Base-by-base conservation (phyloP, 2,888 invertebrate species). In the Branchellion lobata region DNA sequence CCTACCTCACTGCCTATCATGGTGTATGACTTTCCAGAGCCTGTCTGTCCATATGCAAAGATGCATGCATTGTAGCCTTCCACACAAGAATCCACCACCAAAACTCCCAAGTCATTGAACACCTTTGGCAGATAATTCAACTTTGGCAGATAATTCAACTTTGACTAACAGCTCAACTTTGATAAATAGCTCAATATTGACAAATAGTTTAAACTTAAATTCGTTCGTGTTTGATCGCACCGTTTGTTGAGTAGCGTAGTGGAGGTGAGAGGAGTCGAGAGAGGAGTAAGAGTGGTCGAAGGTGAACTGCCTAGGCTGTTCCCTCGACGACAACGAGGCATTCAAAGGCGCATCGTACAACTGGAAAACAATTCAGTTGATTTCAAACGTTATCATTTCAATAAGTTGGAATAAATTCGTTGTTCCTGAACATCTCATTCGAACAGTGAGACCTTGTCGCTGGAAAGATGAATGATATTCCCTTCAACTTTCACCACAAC, bases 31-130 rank as follows among this genome's bases (percentile, higher is more conserved):
- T 94, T 94, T 0, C 94, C 94, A 80, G 93, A 93, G 21, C 94
- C 94, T 0, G 94, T 94, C 88, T 94, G 94, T 0, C 94, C 94
- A 86, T 94, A 94, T 14, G 94, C 94, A 89, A 94, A 94, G 47
- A 94, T 92, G 86, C 94, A 94, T 3, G 94, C 92, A 87, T 94
- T 93, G 85, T 93, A 94, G 0, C 92, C 91, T 0, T 88, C 88
- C 74, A 90, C 88, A 27, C 92, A 87, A 34, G 90, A 90, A 24
- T 89, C 88, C 74, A 92, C 87, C 29, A 92, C 90, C 65, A 91
- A 90, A 47, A 88, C 88, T 2, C 92, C 92, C 77, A 92, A 88
- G 27, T 89, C 89, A 77, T 90, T 87, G 85, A 91, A 92, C 73
- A 92, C 89, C 91, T 91, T 84, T n/a, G 81, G 77, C n/a, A n/a